Base-by-base conservation (phyloP, 2,888 invertebrate genomes). In the Melipona beecheii region DNA sequence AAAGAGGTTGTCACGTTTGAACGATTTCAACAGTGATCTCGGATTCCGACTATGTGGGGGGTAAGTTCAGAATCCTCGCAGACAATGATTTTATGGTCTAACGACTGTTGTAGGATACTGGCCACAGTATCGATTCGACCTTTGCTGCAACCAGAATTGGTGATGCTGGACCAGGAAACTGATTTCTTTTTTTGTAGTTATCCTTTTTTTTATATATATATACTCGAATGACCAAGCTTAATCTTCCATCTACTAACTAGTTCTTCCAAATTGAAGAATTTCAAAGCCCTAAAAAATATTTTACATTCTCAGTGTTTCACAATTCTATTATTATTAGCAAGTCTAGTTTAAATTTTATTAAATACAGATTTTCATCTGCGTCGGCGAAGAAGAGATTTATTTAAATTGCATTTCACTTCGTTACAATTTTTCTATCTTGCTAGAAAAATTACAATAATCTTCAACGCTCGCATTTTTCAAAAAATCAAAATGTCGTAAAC, bases 81-180 rank as follows among this genome's bases (percentile, higher is more conserved):
- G 90, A 93, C 92, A 91, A 92, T 91, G 89, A 92, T 93, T 93
- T 93, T 90, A 93, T 90, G 93, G 92, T 92, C 89, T 90, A 90
- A 83, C 80, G 88, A 87, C 36, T 78, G 64, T 71, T 78, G 64
- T 71, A 60, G 75, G 70, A 87, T 78, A 68, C 66, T 73, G 65
- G 81, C 66, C 78, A 69, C 75, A 68, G 76, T 52, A 31, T 69
- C 72, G 77, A 82, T 81, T 86, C 89, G 80, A 79, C 73, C 86
- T 89, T 88, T 86, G 64, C 65, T 72, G 74, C 31, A 31, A 73
- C 24, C 50, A 54, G 62, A 62, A 78, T 70, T 75, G 71, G 62
- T n/a, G 27, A 72, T 50, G 56, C 54, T 75, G 56, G 24, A 62
- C 54, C 68, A 70, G 68, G 68, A 65, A 54, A 73, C 27, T 62